Evolutionary conservation across 2,113 vertebrate genomes (phyloP).

Genomic region (Fulmarus glacialis): DNA sequence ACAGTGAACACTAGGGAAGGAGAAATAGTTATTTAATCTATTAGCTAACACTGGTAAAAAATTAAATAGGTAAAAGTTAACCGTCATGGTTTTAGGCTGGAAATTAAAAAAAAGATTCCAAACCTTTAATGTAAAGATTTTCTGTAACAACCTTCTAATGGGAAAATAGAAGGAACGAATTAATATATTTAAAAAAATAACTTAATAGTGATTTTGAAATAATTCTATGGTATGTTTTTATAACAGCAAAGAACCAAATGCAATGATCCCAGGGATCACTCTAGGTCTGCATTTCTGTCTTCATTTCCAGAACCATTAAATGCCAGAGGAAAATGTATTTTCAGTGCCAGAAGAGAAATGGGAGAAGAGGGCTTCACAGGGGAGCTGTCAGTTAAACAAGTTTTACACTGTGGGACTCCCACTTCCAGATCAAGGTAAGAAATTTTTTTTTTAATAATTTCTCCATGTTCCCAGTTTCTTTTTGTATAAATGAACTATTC

Average conservation of each 20-base stretch:
- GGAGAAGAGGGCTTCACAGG: not conserved
- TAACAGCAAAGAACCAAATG: not conserved
- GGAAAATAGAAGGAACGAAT: not conserved
- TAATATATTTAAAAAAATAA: not conserved
- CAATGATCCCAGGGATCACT: not conserved
- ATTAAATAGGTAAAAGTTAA: not conserved
- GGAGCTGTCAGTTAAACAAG: not conserved
- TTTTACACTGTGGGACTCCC: not conserved
- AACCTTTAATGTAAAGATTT: not conserved
- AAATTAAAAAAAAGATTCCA: not conserved
- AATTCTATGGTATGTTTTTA: not conserved
- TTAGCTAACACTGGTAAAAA: not conserved
- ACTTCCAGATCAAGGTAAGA: not conserved
- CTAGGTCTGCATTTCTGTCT: not conserved
- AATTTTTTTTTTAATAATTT: not conserved
- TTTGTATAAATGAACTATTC: not conserved
- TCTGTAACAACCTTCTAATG: not conserved
- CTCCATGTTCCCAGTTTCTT: accelerated
- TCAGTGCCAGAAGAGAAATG: not conserved
- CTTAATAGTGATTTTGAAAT: not conserved
- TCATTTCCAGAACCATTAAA: not conserved
- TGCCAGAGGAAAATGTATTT: not conserved
- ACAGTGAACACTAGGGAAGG: not conserved
- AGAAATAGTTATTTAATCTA: not conserved
- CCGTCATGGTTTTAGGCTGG: accelerated